Percentiles rank a stretch among this genome's conserved stretches.
Conservation (phyloP, 1,140 invertebrate genomes). For the Grapholita molesta region DNA sequence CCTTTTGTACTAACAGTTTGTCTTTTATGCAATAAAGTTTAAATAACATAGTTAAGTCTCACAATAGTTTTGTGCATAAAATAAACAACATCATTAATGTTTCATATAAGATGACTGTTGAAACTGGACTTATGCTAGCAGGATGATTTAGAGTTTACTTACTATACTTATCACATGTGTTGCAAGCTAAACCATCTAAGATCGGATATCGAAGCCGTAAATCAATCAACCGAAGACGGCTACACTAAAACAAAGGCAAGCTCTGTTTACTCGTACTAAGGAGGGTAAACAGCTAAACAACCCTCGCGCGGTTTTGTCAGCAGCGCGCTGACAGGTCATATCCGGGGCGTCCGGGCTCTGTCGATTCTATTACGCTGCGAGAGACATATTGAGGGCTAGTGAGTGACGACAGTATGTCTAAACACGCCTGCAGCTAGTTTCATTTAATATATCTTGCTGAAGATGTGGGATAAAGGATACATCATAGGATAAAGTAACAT, state of each 20-base stretch:
- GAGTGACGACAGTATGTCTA: neutral
- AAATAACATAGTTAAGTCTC: no score
- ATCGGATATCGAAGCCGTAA: slow-evolving; percentile 4
- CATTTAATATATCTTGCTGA: no score
- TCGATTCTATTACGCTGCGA: slow-evolving; percentile 65
- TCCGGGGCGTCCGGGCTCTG: slow-evolving; percentile 45
- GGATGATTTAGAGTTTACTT: no score
- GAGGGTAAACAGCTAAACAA: slow-evolving; percentile 40
- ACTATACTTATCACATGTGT: neutral
- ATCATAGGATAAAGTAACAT: no score
- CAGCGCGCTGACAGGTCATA: slow-evolving; percentile 61
- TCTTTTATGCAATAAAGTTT: no score
- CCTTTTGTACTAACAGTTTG: no score
- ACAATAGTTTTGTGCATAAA: no score
- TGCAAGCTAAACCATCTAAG: neutral
- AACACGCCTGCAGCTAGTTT: neutral
- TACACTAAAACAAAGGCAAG: slow-evolving; percentile 30
- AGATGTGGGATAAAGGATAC: no score
- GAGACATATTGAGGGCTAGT: slow-evolving; percentile 48
- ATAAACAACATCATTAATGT: no score
- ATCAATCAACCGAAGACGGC: slow-evolving; percentile 11
- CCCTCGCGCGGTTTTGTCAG: slow-evolving; percentile 43
- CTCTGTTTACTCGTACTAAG: slow-evolving; percentile 40
- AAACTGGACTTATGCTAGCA: no score
- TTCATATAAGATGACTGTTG: no score